Conservation (phyloP, 1,140 invertebrate genomes). For the Microplitis demolitor region DNA sequence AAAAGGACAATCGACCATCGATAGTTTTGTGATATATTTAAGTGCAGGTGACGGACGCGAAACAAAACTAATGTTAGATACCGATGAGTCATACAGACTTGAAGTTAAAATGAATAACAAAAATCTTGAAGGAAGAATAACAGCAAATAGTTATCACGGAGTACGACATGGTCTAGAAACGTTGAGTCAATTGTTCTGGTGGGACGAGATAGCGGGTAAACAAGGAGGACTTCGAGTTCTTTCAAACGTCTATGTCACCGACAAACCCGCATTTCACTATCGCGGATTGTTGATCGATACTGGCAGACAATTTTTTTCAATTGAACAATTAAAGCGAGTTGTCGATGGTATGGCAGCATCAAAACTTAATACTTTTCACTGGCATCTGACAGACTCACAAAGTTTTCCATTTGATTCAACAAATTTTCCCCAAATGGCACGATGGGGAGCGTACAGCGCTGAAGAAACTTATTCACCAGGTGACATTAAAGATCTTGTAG, state of each 20-base stretch:
- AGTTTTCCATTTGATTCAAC: constrained; percentile 81
- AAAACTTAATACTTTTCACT: constrained; percentile 86
- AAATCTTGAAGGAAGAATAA: constrained; percentile 67
- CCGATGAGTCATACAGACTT: constrained; percentile 77
- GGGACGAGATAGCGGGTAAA: constrained; percentile 68
- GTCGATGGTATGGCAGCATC: constrained; percentile 81
- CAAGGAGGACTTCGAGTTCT: constrained; percentile 66
- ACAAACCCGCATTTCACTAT: constrained; percentile 73
- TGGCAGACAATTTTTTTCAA: constrained; percentile 74
- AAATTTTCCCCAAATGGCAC: constrained; percentile 75
- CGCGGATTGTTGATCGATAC: constrained; percentile 78
- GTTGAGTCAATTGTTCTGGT: constrained; percentile 78
- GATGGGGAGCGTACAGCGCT: constrained; percentile 73
- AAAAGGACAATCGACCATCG: constrained; percentile 47
- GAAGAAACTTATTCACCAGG: constrained; percentile 72
- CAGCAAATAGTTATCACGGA: constrained; percentile 74
- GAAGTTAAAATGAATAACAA: constrained; percentile 62
- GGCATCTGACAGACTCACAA: constrained; percentile 89
- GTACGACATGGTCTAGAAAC: constrained; percentile 81
- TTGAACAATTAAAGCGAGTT: constrained; percentile 69
- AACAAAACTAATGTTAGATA: constrained; percentile 66
- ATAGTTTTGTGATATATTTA: constrained; percentile 51
- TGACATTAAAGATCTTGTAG: constrained; percentile 72
- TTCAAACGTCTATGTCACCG: constrained; percentile 63
- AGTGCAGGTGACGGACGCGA: constrained; percentile 39